phyloP scores from a whole-genome alignment of 2,888 invertebrate species.

The Rhimphoctona megacephalus region DNA sequence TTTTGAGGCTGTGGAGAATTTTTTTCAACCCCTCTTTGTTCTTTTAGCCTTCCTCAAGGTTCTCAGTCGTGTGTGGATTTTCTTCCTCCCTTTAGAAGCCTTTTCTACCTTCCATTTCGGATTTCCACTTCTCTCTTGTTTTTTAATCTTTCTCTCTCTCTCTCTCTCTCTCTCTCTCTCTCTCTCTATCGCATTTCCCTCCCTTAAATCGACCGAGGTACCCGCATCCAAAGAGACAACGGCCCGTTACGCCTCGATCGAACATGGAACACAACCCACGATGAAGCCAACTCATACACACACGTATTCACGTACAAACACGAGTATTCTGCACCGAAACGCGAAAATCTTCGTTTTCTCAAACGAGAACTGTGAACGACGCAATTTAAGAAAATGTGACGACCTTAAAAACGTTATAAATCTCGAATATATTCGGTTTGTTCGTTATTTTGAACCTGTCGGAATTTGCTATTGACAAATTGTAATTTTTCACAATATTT shows the following conservation, averaged over 20 bases:
- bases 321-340: slow-evolving; percentile 5
- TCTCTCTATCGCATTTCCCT: slow-evolving; percentile 39
- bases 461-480: background rate
- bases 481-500: background rate
- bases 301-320: slow-evolving; percentile 10
- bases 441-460: background rate
- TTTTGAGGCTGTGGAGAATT: background rate
- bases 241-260: slow-evolving; percentile 84
- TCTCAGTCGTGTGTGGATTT: slow-evolving; percentile 1
- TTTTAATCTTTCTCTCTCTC: slow-evolving; percentile 29
- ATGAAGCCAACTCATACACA: slow-evolving; percentile 78
- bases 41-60: background rate
- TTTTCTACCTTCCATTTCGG: slow-evolving; percentile 59
- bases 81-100: slow-evolving; percentile 18
- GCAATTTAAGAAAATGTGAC: slow-evolving; percentile 14
- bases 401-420: slow-evolving; percentile 11
- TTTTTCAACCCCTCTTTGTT: background rate
- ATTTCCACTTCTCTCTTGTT: slow-evolving; percentile 11
- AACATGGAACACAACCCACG: slow-evolving; percentile 78
- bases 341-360: slow-evolving; percentile 40
- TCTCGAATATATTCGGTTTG: background rate
- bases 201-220: slow-evolving; percentile 74
- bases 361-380: slow-evolving; percentile 22
- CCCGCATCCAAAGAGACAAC: slow-evolving; percentile 83
- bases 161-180: slow-evolving; percentile 39